Conservation (phyloP, 2,113 vertebrate species). For the Sebastes schlegelii region DNA sequence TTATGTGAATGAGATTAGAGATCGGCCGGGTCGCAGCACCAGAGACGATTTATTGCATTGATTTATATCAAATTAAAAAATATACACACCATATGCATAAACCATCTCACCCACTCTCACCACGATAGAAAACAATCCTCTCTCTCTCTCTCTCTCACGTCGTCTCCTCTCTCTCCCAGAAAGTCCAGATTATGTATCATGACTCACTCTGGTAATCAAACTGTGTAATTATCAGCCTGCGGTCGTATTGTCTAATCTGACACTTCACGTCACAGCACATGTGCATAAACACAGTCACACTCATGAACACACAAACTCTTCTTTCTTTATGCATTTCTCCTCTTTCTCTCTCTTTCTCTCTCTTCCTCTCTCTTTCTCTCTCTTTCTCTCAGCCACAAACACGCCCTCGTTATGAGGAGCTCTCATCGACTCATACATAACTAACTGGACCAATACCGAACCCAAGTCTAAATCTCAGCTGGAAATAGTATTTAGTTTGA, state of each 20-base stretch:
- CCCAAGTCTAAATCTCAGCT: not conserved
- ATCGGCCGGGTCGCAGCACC: slow-evolving; percentile 25
- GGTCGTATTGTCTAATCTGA: slow-evolving; percentile 38
- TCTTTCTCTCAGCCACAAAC: not conserved
- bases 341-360: too few relatives aligned
- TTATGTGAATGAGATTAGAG: slow-evolving; percentile 59
- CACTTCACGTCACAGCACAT: slow-evolving; percentile 29
- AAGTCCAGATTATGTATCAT: slow-evolving; percentile 53
- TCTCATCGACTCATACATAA: not conserved
- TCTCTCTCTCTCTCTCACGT: not conserved
- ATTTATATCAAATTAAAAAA: slow-evolving; percentile 34
- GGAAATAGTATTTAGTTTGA: not conserved
- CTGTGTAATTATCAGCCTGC: slow-evolving; percentile 52
- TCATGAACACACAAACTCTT: not conserved
- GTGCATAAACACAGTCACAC: not conserved
- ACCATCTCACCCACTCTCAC: slow-evolving; percentile 17
- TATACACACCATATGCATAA: not conserved
- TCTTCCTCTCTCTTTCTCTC: not conserved
- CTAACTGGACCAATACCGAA: not conserved
- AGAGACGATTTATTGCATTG: slow-evolving; percentile 29
- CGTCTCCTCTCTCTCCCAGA: not conserved
- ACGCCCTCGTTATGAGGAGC: not conserved
- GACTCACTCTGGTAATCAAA: slow-evolving; percentile 51
- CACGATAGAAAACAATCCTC: slow-evolving; percentile 8
- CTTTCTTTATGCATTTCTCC: not conserved